Conservation (phyloP, 1,140 invertebrate genomes). For the Panonychus citri region DNA sequence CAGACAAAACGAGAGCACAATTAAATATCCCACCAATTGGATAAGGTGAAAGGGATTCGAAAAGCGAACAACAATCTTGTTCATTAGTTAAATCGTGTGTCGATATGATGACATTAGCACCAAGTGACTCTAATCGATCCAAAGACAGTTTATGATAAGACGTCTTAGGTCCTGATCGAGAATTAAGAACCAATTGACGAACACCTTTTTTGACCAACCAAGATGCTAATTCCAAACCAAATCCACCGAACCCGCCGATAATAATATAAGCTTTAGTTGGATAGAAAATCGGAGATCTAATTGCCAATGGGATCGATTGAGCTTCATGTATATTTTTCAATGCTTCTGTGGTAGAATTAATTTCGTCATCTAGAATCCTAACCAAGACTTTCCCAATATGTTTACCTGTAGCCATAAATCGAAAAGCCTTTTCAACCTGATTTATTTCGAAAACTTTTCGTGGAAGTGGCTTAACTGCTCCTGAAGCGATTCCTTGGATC, state of each 20-base stretch:
- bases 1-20: conserved; percentile 55
- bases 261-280: conserved; percentile 66
- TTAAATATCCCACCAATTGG: conserved; percentile 83
- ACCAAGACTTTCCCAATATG: conserved; percentile 76
- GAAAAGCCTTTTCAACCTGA: conserved; percentile 77
- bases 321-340: neutral
- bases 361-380: conserved; percentile 9
- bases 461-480: conserved; percentile 59
- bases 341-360: conserved; percentile 10
- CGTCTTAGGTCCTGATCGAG: conserved; percentile 55
- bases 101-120: conserved; percentile 43
- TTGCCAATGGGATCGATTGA: conserved; percentile 20
- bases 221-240: conserved; percentile 69
- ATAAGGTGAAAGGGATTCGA: conserved; percentile 36
- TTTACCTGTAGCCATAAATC: conserved; percentile 82
- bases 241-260: conserved; percentile 68
- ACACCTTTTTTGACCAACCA: conserved; percentile 72
- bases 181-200: conserved; percentile 55
- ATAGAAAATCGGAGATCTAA: conserved; percentile 42
- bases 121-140: conserved; percentile 36
- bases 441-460: conserved; percentile 52
- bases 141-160: conserved; percentile 43
- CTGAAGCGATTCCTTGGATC: conserved; percentile 50
- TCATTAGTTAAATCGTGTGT: conserved; percentile 37
- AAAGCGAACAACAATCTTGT: conserved; percentile 33